Evolutionary conservation across 2,888 invertebrate species (phyloP).

Genomic region (Spodoptera picta): DNA sequence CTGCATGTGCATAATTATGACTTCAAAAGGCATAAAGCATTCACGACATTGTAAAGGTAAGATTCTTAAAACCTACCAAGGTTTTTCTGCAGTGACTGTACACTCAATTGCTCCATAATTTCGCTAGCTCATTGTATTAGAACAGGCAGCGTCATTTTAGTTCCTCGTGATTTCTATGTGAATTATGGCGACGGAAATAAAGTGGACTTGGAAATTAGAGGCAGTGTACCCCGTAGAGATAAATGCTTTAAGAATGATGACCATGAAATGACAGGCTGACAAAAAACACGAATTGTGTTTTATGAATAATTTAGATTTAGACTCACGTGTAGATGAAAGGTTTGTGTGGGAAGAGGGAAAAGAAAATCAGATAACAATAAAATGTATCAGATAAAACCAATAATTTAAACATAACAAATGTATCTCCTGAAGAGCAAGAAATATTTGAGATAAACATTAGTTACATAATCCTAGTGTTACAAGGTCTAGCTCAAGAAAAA

Average conservation of each 20-base stretch:
- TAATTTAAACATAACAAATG: no score
- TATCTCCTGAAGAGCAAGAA: no score
- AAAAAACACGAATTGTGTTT: not conserved
- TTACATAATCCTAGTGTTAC: conserved; percentile 3
- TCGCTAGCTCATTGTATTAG: conserved; percentile 43
- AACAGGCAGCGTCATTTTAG: conserved; percentile 27
- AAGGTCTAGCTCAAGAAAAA: conserved; percentile 9
- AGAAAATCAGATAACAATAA: no score
- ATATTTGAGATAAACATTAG: not conserved
- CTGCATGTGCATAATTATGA: no score
- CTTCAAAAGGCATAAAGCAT: no score
- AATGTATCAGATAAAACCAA: no score
- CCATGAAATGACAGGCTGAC: conserved; percentile 1
- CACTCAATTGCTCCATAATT: conserved; percentile 48
- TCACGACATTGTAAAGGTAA: no score
- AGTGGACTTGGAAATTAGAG: not conserved
- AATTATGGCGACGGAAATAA: conserved; percentile 17
- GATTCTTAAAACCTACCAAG: no score
- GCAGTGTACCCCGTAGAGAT: not conserved
- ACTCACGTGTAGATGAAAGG: not conserved
- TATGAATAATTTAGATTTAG: not conserved
- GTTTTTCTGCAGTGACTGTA: conserved; percentile 1
- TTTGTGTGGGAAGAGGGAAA: not conserved
- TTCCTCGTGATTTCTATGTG: conserved; percentile 27
- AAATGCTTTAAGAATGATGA: conserved; percentile 2